Percentiles rank a stretch among this genome's conserved stretches.
phyloP scores from a whole-genome alignment of 2,888 invertebrate genomes.

The Labia minor region DNA sequence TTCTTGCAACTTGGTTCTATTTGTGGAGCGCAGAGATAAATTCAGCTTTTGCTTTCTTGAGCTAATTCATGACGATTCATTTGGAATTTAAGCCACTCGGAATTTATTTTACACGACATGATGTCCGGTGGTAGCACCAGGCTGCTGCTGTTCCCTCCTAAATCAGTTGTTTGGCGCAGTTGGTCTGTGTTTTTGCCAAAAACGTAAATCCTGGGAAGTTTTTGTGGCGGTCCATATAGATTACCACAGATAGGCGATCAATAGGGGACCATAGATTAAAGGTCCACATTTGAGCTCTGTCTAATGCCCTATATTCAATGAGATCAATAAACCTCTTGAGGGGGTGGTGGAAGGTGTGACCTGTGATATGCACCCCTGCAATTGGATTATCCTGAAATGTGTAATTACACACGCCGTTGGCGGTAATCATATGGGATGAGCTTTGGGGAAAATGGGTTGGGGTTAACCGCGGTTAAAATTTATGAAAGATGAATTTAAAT shows the following conservation, averaged over 20 bases:
- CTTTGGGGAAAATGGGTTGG: no score
- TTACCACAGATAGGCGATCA: neutral
- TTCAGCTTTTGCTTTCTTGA: neutral
- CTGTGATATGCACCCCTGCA: neutral
- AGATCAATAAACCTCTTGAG: slow-evolving; percentile 9
- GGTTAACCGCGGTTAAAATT: neutral
- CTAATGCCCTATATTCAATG: slow-evolving; percentile 6
- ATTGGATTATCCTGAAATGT: slow-evolving; percentile 5
- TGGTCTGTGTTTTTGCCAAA: neutral
- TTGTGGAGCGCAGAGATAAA: no score
- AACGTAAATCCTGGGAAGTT: neutral
- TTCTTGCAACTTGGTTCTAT: no score
- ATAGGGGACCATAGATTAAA: neutral
- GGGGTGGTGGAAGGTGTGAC: neutral
- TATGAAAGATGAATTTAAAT: slow-evolving; percentile 13
- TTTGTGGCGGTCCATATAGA: neutral
- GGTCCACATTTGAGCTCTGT: slow-evolving; percentile 8
- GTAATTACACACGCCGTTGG: neutral
- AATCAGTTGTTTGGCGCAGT: neutral
- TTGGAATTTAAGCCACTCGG: no score
- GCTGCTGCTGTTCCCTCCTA: no score
- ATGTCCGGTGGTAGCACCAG: no score
- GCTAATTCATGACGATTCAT: no score
- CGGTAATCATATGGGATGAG: neutral
- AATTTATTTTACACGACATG: no score